Conservation (phyloP, 2,797 vertebrate species). For the Anabacerthia variegaticeps region DNA sequence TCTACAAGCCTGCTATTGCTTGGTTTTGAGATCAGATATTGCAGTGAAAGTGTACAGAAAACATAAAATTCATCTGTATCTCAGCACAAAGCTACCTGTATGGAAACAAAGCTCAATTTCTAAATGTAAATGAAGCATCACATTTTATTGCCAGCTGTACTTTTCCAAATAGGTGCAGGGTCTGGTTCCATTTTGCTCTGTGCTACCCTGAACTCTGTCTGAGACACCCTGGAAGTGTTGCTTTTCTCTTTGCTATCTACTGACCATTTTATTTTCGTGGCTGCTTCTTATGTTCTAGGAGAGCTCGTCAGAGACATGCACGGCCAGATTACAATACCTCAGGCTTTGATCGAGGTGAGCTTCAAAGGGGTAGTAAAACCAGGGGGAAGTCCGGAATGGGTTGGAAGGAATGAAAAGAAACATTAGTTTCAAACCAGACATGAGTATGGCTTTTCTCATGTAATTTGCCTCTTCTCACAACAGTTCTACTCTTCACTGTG, state of each 20-base stretch:
- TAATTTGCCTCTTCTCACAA: background rate
- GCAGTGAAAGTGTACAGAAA: background rate
- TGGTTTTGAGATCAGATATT: background rate
- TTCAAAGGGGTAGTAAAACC: background rate
- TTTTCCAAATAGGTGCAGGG: background rate
- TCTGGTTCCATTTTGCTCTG: background rate
- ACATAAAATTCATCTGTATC: background rate
- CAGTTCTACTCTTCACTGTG: background rate
- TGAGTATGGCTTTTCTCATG: background rate
- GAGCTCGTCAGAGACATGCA: background rate
- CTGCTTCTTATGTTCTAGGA: background rate
- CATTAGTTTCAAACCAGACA: background rate
- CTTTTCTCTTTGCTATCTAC: background rate
- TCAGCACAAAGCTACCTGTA: background rate
- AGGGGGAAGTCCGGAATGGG: background rate
- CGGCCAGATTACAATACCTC: conserved; percentile 52
- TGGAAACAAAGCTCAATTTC: background rate
- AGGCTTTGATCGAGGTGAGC: conserved; percentile 63
- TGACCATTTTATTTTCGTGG: background rate
- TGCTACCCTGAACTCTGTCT: background rate
- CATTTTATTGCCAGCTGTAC: background rate
- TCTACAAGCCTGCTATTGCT: background rate
- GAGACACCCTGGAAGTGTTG: background rate
- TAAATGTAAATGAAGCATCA: background rate
- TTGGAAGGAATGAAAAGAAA: background rate